Base-by-base conservation (phyloP, 2,113 vertebrate species). In the Pampusana beccarii region DNA sequence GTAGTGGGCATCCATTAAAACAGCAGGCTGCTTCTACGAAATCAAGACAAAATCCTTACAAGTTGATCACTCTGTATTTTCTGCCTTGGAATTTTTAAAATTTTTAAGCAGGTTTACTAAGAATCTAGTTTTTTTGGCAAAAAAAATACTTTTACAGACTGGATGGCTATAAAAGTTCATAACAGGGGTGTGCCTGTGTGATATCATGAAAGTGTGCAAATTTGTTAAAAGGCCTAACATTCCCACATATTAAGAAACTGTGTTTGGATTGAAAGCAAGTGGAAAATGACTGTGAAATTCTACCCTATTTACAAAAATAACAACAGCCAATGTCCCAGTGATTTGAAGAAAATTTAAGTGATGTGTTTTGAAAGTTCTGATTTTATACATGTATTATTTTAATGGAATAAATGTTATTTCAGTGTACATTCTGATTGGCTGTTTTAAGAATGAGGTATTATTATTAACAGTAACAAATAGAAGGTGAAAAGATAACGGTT, bases 1-100 rank as follows among this genome's bases (percentile, higher is more conserved):
- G 90, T 88, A 93, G 67, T 86, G 71, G 33, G 61, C 88, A 83
- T 90, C 92, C 65, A 91, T 96, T 96, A 94, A 94, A 97, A 75
- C 91, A 95, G 78, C 71, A 95, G 74, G 83, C 26, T 89, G n/a
- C 87, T 95, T 88, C 74, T 93, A 40, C 58, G 82, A 83, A 95
- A 91, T 82, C 94, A 78, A 96, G 79, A 46, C 29, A 81, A 94
- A 91, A 80, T 73, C 71, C 58, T 53, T 54, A 34, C 24, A 86
- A 75, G 19, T 9, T 81, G 60, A 91, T 93, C 13, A 56, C 46
- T 77, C 51, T 67, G 3, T 70, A 56, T 26, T 77, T 10, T 53
- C 15, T 80, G 25, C 10, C 28, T 80, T 65, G 31, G 31, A 81
- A 74, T 57, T 92, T 91, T 88, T 92, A 9, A 61, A 87, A 48